These are phyloP conservation scores for Pseudolaguvia tuberculata DNA, from an alignment of 2,113 vertebrate species.

Conservation along the genomic window DNA sequence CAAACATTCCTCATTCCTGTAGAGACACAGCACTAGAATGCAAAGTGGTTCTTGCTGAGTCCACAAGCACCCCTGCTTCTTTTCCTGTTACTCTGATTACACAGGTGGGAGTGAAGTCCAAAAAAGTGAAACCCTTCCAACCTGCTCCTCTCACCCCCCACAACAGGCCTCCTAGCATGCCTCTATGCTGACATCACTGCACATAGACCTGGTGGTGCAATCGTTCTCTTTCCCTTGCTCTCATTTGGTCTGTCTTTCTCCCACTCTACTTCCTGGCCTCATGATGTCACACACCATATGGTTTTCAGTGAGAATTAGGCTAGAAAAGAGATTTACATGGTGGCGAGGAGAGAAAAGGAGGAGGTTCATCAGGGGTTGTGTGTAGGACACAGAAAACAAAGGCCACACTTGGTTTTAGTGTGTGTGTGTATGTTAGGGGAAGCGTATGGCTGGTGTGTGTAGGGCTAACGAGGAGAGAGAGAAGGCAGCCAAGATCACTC, in stretches of 20 bases:
- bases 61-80: constrained; percentile 34
- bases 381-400: constrained; percentile 65
- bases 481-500: constrained; percentile 59
- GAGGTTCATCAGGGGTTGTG: constrained; percentile 45
- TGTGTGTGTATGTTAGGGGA: constrained; percentile 48
- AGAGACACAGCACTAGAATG: constrained; percentile 38
- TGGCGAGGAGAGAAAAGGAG: constrained; percentile 62
- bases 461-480: constrained; percentile 67
- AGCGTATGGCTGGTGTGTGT: constrained; percentile 54
- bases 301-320: constrained; percentile 73
- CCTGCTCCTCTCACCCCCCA: constrained; percentile 55
- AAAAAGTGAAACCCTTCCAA: constrained; percentile 57
- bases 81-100: constrained; percentile 60
- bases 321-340: constrained; percentile 74
- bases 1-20: constrained; percentile 40
- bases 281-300: constrained; percentile 80
- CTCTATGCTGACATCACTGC: constrained; percentile 73
- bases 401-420: constrained; percentile 57
- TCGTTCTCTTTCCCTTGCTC: constrained; percentile 53
- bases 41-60: constrained; percentile 42
- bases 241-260: constrained; percentile 57
- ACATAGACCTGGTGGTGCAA: constrained; percentile 67
- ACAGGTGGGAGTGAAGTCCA: constrained; percentile 68
- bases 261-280: constrained; percentile 68
- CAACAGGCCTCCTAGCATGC: constrained; percentile 68